phyloP scores from a whole-genome alignment of 1,140 invertebrate species.

The Rhyacophila brunnea region DNA sequence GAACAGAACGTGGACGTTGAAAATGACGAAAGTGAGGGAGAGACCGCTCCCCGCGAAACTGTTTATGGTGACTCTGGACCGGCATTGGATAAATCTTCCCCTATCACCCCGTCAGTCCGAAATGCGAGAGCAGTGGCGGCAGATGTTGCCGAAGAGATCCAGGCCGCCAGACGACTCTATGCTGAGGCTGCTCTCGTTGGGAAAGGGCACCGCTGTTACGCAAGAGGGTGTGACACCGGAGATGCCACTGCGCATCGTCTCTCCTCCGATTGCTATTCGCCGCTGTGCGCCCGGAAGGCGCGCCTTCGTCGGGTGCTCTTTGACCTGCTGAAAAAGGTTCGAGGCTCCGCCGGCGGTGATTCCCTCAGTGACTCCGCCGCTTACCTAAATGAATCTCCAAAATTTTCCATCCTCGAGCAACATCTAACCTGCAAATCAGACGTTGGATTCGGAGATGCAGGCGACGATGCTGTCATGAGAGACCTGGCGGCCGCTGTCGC shows the following conservation, averaged over 20 bases:
- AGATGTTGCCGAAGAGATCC: conserved; percentile 62
- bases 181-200: conserved; percentile 61
- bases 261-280: conserved; percentile 72
- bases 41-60: conserved; percentile 29
- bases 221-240: conserved; percentile 65
- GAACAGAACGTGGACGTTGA: conserved; percentile 64
- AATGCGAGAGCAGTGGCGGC: conserved; percentile 51
- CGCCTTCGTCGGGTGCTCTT: conserved; percentile 68
- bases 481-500: conserved; percentile 60
- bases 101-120: no score
- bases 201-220: conserved; percentile 70
- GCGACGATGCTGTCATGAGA: conserved; percentile 58
- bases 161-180: conserved; percentile 64
- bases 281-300: conserved; percentile 69
- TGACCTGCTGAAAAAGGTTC: conserved; percentile 63
- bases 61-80: no score
- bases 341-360: conserved; percentile 42
- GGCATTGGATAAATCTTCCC: conserved; percentile 18
- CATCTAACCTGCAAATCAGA: conserved; percentile 48
- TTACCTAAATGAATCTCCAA: conserved; percentile 43
- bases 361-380: conserved; percentile 27
- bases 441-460: conserved; percentile 35
- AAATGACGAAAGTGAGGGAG: conserved; percentile 51
- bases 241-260: conserved; percentile 52
- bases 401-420: conserved; percentile 52